Base-by-base conservation (phyloP, 2,113 vertebrate species). In the Tympanuchus pallidicinctus region DNA sequence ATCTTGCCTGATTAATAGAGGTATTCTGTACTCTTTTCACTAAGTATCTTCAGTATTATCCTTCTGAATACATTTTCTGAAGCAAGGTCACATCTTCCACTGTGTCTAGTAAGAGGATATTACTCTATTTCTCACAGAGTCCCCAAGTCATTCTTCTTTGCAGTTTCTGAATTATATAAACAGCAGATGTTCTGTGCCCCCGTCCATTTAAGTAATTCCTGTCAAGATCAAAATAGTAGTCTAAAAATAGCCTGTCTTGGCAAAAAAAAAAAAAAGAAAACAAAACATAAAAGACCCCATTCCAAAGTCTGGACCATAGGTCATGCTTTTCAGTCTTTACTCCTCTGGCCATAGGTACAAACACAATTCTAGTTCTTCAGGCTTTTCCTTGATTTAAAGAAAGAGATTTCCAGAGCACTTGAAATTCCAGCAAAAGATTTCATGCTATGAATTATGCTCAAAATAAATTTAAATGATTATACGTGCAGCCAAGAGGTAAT, bases 141-240 rank as follows among this genome's bases (percentile, higher is more conserved):
- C 27, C 56, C 47, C 34, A 59, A 88, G 64, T 77, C 28, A 64
- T 89, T 80, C 22, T 60, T 13, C 48, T 30, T 47, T 85, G 82
- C 57, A 71, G 60, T 80, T 87, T 47, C 60, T 40, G 15, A 78
- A 48, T 77, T 88, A 91, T 88, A 88, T 71, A 91, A 89, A 89
- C 17, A 94, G 64, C 82, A 93, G 54, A 82, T 80, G 67, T 34
- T 91, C 67, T 2, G 2, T 76, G 81, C 38, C 72, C 60, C 75
- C 76, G 86, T 82, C 56, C 42, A 63, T 59, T 83, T 89, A 83
- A 95, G 91, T 75, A 86, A 88, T 67, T 88, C 42, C 42, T 93
- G 82, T 92, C 63, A 82, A 95, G 82, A 74, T 52, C 42, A 43
- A 6, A 43, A 16, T 43, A 43, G 60, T n/a, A 76, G 56, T 36